A percentile compares a stretch with the other conserved stretches of the same genome.
Evolutionary conservation across 2,888 invertebrate genomes (phyloP).

Genomic region (Andrena marginata): DNA sequence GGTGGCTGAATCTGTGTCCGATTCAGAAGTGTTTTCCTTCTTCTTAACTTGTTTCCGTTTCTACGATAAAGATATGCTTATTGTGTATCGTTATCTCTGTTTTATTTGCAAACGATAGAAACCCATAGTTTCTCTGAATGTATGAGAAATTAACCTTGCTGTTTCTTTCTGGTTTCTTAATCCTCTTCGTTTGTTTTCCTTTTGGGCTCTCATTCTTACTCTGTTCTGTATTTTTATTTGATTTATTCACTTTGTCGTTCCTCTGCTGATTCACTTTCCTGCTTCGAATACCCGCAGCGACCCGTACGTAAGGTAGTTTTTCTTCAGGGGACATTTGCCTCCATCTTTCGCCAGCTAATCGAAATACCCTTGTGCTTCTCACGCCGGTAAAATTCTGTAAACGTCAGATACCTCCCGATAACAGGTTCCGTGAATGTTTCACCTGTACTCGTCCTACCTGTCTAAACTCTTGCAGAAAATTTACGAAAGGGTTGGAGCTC

Average conservation of each 20-base stretch:
- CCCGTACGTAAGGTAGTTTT: slow-evolving; percentile 76
- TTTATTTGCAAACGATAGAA: not conserved
- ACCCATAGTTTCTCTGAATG: not conserved
- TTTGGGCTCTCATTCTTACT: slow-evolving; percentile 21
- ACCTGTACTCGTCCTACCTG: slow-evolving; percentile 62
- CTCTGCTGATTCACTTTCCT: slow-evolving; percentile 28
- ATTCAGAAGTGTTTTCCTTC: slow-evolving; percentile 33
- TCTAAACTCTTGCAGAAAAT: slow-evolving; percentile 78
- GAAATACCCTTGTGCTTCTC: slow-evolving; percentile 67
- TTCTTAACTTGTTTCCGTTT: slow-evolving; percentile 34
- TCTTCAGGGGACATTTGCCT: slow-evolving; percentile 72
- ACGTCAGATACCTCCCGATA: not conserved
- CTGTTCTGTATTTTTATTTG: slow-evolving; percentile 3
- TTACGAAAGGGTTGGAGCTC: slow-evolving; percentile 79
- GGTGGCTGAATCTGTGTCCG: slow-evolving; percentile 52
- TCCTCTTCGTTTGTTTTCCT: slow-evolving; percentile 5
- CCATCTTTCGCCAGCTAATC: slow-evolving; percentile 77
- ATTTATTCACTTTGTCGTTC: slow-evolving; percentile 9
- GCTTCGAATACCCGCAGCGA: slow-evolving; percentile 70
- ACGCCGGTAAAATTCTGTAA: slow-evolving; percentile 60
- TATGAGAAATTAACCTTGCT: slow-evolving; percentile 21
- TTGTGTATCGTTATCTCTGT: not conserved
- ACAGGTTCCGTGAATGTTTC: not conserved
- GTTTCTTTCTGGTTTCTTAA: slow-evolving; percentile 8
- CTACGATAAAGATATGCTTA: slow-evolving; percentile 21